Conservation (phyloP, 2,888 invertebrate genomes). For the Itoplectis maculator region DNA sequence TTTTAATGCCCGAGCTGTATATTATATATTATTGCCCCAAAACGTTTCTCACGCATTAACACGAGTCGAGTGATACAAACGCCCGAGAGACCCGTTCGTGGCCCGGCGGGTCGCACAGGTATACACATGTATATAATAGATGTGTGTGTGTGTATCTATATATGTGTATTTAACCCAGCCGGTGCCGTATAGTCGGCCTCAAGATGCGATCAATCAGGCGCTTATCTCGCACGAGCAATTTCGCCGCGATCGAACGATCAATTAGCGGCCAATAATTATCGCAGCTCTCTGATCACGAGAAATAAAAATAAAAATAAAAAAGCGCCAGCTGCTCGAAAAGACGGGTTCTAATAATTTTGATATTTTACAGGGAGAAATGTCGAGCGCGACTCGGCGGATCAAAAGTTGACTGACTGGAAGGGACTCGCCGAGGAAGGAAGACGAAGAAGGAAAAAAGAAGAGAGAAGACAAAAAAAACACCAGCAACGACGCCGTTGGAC, state of each 20-base stretch:
- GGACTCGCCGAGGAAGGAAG: conserved; percentile 59
- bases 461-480: conserved; percentile 44
- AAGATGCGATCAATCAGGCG: conserved; percentile 69
- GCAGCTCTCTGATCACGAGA: conserved; percentile 59
- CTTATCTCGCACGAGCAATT: conserved; percentile 66
- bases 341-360: conserved; percentile 45
- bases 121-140: conserved; percentile 10
- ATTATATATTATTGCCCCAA: conserved; percentile 55
- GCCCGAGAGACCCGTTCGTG: conserved; percentile 42
- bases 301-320: background rate
- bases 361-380: conserved; percentile 34
- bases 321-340: conserved; percentile 2
- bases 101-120: conserved; percentile 33
- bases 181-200: conserved; percentile 32
- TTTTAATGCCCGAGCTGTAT: background rate
- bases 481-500: conserved; percentile 24
- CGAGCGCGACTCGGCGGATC: conserved; percentile 50
- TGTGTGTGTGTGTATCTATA: conserved; percentile 9
- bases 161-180: background rate
- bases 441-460: conserved; percentile 44
- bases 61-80: conserved; percentile 59
- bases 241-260: conserved; percentile 75
- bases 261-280: conserved; percentile 80
- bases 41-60: conserved; percentile 66
- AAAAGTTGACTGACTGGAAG: conserved; percentile 54